These are phyloP conservation scores for Sipha flava DNA, from an alignment of 1,140 invertebrate species.

Conservation along the genomic window DNA sequence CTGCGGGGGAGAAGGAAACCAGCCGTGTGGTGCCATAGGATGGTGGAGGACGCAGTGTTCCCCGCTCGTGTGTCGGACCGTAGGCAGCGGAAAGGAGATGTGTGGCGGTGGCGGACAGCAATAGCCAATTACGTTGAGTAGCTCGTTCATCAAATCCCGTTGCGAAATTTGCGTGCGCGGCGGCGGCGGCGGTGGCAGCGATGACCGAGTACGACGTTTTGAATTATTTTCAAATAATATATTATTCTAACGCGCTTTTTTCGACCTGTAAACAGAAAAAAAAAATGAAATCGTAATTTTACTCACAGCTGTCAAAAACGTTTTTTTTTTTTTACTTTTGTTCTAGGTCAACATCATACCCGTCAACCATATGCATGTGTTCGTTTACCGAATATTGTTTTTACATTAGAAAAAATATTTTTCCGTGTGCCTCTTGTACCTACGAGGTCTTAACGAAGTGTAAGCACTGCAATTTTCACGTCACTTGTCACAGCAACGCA, in stretches of 20 bases:
- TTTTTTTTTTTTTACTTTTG: not conserved
- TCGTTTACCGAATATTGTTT: not conserved
- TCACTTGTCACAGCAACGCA: no score
- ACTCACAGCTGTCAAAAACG: not conserved
- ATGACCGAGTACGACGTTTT: not conserved
- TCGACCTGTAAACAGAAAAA: not conserved
- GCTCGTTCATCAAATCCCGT: slow-evolving; percentile 9
- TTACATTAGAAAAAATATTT: not conserved
- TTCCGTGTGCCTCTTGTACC: no score
- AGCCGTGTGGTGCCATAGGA: not conserved
- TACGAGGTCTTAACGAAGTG: no score
- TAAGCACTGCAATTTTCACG: no score
- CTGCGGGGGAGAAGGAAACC: not conserved
- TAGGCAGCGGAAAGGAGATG: not conserved
- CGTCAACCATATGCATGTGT: not conserved
- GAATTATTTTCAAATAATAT: not conserved
- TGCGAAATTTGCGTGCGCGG: not conserved
- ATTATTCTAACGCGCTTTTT: not conserved
- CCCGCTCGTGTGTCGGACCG: not conserved
- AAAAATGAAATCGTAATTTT: not conserved
- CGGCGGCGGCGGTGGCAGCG: no score
- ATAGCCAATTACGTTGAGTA: slow-evolving; percentile 18
- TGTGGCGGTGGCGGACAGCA: not conserved
- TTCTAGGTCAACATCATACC: not conserved
- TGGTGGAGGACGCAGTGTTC: not conserved